A percentile compares a stretch with the other conserved stretches of the same genome.
phyloP scores from a whole-genome alignment of 2,113 vertebrate genomes.

The Chaetodon trifascialis region DNA sequence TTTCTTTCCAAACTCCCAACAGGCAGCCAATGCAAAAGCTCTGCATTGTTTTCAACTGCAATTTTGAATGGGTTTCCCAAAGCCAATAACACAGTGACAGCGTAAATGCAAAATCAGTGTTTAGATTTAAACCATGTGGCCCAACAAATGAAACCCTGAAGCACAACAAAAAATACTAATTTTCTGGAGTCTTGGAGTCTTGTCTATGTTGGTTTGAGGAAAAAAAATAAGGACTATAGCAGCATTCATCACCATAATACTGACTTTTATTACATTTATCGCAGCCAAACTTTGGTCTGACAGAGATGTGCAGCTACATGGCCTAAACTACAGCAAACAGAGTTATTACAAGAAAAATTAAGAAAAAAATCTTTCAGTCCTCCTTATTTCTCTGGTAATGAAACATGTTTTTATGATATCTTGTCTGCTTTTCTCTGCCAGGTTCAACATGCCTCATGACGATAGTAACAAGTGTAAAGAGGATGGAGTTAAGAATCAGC shows the following conservation, averaged over 20 bases:
- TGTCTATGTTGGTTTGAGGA: slow-evolving; percentile 5
- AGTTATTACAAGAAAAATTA: neutral
- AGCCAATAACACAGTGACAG: slow-evolving; percentile 25
- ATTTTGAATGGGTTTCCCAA: slow-evolving; percentile 15
- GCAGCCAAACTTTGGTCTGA: neutral
- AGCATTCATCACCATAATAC: neutral
- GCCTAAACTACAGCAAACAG: neutral
- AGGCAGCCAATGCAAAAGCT: slow-evolving; percentile 9
- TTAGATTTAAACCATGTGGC: slow-evolving; percentile 22
- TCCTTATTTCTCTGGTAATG: neutral
- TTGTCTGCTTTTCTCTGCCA: slow-evolving; percentile 65
- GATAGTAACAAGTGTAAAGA: slow-evolving; percentile 98
- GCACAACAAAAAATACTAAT: neutral
- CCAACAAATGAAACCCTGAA: neutral
- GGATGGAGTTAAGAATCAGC: slow-evolving; percentile 94
- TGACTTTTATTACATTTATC: neutral
- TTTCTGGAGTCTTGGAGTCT: neutral
- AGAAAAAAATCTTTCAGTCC: too few relatives aligned
- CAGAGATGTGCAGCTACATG: neutral
- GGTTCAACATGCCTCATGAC: slow-evolving; percentile 99
- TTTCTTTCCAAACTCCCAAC: slow-evolving; percentile 37
- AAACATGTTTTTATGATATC: neutral
- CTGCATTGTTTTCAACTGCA: slow-evolving; percentile 40
- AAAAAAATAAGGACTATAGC: slow-evolving; percentile 5
- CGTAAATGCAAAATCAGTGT: slow-evolving; percentile 10